Conservation (phyloP, 2,113 vertebrate species). For the Oreochromis aureus region DNA sequence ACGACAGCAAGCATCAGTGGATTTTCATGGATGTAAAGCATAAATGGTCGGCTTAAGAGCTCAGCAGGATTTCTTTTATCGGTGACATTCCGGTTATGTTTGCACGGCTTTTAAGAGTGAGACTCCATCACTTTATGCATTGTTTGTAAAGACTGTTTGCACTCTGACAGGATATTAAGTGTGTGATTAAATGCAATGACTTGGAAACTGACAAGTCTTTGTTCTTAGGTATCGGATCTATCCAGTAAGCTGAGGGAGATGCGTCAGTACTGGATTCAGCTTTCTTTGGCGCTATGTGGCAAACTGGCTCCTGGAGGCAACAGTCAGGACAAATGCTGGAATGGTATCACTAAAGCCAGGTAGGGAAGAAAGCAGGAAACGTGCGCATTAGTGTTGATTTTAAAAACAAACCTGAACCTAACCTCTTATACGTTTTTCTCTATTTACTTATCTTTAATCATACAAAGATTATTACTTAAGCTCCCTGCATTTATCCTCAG, state of each 20-base stretch:
- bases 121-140: not conserved
- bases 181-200: not conserved
- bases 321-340: constrained; percentile 86
- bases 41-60: not conserved
- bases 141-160: not conserved
- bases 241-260: constrained; percentile 83
- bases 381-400: not conserved
- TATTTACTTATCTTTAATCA: not conserved
- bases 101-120: not conserved
- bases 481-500: not conserved
- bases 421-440: not conserved
- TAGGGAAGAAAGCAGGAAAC: constrained; percentile 27
- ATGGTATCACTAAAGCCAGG: constrained; percentile 84
- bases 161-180: not conserved
- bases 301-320: constrained; percentile 71
- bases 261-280: constrained; percentile 85
- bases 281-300: constrained; percentile 79
- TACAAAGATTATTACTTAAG: not conserved
- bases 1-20: not conserved
- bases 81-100: not conserved
- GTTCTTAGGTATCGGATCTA: constrained; percentile 81
- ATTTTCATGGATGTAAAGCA: not conserved
- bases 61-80: not conserved
- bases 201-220: not conserved
- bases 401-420: not conserved